These are phyloP conservation scores for Pachycephala philippinensis DNA, from an alignment of 2,113 vertebrate genomes.

Conservation along the genomic window DNA sequence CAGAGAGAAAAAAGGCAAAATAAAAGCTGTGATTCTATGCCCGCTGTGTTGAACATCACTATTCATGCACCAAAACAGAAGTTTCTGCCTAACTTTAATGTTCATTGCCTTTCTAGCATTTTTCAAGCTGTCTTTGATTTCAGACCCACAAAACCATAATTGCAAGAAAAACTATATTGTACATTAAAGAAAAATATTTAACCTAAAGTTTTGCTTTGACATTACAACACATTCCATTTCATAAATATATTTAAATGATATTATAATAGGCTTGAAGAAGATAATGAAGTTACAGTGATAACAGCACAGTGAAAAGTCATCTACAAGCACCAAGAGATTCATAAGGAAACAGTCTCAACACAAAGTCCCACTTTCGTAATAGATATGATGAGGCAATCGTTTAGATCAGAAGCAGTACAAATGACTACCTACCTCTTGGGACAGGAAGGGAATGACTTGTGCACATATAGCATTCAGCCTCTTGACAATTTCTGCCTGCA, in stretches of 20 bases:
- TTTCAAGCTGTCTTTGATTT: constrained; percentile 47
- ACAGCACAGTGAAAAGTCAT: constrained; percentile 11
- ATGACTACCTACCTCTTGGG: constrained; percentile 86
- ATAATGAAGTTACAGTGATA: not conserved
- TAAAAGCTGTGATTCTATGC: not conserved
- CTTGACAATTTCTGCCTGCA: constrained; percentile 95
- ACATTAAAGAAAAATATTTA: constrained; percentile 42
- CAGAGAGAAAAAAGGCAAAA: not conserved
- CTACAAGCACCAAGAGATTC: constrained; percentile 19
- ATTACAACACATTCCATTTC: constrained; percentile 16
- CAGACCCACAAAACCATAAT: constrained; percentile 12
- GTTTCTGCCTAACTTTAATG: constrained; percentile 25
- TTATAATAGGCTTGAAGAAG: constrained; percentile 15
- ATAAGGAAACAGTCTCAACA: not conserved
- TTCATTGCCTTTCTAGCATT: not conserved
- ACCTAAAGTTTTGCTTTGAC: constrained; percentile 26
- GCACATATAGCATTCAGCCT: constrained; percentile 97
- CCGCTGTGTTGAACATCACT: constrained; percentile 23
- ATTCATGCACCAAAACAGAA: not conserved
- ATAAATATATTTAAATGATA: constrained; percentile 36
- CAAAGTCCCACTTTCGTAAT: not conserved
- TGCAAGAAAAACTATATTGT: constrained; percentile 1
- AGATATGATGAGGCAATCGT: not conserved
- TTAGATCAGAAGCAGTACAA: constrained; percentile 16
- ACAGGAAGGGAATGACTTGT: constrained; percentile 96